Evolutionary conservation across 2,797 vertebrate genomes (phyloP), one percentile per base, ranked within the genome.

Genomic region (Takifugu rubripes): DNA sequence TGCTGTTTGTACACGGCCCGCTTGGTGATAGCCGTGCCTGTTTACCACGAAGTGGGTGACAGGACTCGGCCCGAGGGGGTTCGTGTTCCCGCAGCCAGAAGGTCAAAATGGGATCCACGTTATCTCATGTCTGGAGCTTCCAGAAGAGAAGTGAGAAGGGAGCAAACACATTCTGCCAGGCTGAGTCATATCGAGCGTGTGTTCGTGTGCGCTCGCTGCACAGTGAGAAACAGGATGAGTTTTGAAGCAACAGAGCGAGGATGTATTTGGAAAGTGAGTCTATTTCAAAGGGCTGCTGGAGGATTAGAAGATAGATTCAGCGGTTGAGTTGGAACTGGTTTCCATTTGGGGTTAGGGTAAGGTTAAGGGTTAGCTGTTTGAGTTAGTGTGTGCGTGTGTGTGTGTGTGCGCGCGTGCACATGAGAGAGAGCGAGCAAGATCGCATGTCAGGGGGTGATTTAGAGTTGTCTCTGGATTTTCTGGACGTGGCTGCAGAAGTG

Each of bases 51-150:
- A 26, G 42, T 36, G 65, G 51, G 73, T 40, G 69, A 70, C 54
- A 5, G 66, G 59, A 61, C 53, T 74, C 54, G 57, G 54, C 59
- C 70, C 56, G 61, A 74, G 80, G 44, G 44, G 8, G 77, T 64
- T 77, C 61, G 43, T 70, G 78, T 84, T 77, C 60, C 63, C 57
- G 47, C 79, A 81, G 82, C 70, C 82, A 83, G 74, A 80, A 75
- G 70, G 77, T 85, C 86, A 82, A 82, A 79, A 75, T 61, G 72
- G 73, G 79, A 80, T 86, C 83, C 73, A 61, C 16, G 70, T 88
- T 88, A 88, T 88, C 81, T 88, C 79, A 85, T 84, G 86, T 87
- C 83, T 89, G 82, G 72, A 70, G 74, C 68, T 73, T 82, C 78
- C 79, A 81, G 71, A 81, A 78, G 83, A 85, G 83, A 83, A 64